These are phyloP conservation scores for Magallana ariakensis DNA, from an alignment of 1,140 invertebrate genomes.

Conservation along the genomic window DNA sequence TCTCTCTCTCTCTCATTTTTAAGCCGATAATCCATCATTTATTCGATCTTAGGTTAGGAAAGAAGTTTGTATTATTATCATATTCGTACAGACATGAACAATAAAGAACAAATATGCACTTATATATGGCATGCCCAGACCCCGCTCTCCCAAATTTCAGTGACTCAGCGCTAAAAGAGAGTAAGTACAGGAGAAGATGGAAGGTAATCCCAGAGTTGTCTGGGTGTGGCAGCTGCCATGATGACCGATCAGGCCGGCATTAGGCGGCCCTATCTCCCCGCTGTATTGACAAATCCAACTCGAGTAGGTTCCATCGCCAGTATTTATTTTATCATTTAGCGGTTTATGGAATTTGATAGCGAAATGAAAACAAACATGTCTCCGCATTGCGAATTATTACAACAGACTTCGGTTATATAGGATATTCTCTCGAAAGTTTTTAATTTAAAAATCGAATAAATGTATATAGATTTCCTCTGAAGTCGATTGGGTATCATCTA, in stretches of 20 bases:
- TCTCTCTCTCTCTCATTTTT: too few relatives aligned
- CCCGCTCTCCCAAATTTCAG: not conserved
- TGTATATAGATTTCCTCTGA: too few relatives aligned
- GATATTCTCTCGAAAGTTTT: not conserved
- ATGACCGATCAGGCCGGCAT: slow-evolving; percentile 16
- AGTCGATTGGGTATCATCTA: too few relatives aligned
- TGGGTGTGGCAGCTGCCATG: slow-evolving; percentile 12
- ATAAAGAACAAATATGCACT: too few relatives aligned
- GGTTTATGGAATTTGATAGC: slow-evolving; percentile 24
- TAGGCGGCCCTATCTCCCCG: not conserved
- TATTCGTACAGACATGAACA: too few relatives aligned
- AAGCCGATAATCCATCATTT: too few relatives aligned
- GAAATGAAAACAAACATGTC: not conserved
- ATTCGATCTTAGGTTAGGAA: too few relatives aligned
- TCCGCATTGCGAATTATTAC: not conserved
- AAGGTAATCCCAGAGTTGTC: slow-evolving; percentile 7
- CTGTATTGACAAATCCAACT: slow-evolving; percentile 25
- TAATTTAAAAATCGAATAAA: too few relatives aligned
- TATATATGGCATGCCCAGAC: too few relatives aligned
- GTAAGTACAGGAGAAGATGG: not conserved
- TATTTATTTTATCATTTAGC: slow-evolving; percentile 25
- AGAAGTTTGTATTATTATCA: too few relatives aligned
- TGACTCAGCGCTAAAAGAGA: not conserved
- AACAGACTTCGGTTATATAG: not conserved
- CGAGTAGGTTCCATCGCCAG: not conserved